These are phyloP conservation scores for Triops cancriformis DNA, from an alignment of 1,140 invertebrate genomes.

Conservation along the genomic window DNA sequence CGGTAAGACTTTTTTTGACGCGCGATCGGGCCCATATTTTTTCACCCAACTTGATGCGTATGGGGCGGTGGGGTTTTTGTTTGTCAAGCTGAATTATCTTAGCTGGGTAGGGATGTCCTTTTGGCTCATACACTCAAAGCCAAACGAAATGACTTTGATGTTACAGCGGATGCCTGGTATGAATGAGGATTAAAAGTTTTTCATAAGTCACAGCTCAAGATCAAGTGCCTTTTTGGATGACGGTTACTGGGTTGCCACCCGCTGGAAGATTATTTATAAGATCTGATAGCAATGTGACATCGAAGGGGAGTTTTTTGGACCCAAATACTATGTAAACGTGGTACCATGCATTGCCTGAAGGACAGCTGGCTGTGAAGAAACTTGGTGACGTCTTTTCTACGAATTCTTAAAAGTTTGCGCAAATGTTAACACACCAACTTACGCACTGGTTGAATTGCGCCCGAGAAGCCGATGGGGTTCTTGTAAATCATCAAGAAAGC, in stretches of 20 bases:
- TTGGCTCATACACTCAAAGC: not conserved
- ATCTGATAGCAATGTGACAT: not conserved
- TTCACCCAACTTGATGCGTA: not conserved
- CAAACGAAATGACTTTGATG: not conserved
- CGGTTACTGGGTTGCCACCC: not conserved
- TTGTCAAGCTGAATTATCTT: constrained; percentile 1
- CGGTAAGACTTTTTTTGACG: not conserved
- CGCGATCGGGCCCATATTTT: not conserved
- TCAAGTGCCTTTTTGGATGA: not conserved
- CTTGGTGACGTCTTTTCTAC: no score
- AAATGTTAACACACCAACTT: no score
- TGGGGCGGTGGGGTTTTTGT: not conserved
- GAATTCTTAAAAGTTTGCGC: no score
- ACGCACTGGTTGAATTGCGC: no score
- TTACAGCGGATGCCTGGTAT: not conserved
- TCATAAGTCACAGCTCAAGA: not conserved
- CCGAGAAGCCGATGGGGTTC: no score
- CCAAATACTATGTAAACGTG: not conserved
- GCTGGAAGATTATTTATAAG: not conserved
- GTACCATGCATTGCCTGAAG: not conserved
- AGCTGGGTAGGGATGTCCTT: not conserved
- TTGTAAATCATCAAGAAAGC: no score
- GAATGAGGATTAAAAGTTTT: not conserved
- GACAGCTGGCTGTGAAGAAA: not conserved
- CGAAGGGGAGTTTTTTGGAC: not conserved